Conservation (phyloP, 2,797 vertebrate genomes). For the Odontamblyopus rebecca region DNA sequence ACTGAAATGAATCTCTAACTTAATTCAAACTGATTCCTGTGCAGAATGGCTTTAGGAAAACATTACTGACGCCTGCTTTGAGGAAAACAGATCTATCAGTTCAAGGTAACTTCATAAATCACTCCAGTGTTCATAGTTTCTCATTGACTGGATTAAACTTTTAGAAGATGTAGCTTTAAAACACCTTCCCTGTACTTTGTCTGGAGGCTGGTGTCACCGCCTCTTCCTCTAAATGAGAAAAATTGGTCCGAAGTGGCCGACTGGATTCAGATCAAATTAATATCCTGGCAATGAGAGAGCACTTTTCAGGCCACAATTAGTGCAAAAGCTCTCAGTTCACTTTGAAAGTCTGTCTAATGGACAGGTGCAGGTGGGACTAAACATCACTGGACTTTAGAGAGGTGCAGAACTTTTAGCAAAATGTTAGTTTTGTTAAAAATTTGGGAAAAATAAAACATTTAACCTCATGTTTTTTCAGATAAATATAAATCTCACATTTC, state of each 20-base stretch:
- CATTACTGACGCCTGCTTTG: not conserved
- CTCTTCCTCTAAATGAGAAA: conserved; percentile 1
- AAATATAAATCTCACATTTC: not conserved
- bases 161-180: not conserved
- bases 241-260: conserved; percentile 11
- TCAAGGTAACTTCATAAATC: not conserved
- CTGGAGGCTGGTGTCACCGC: conserved; percentile 1
- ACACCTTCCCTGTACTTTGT: conserved; percentile 1
- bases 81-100: not conserved
- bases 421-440: not conserved
- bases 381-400: not conserved
- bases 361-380: conserved; percentile 3
- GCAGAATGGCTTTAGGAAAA: not conserved
- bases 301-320: conserved; percentile 9
- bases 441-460: not conserved
- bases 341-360: conserved; percentile 8
- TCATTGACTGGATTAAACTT: not conserved
- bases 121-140: not conserved
- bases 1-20: too few relatives aligned
- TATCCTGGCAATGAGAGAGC: conserved; percentile 15
- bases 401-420: not conserved
- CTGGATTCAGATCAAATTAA: conserved; percentile 11
- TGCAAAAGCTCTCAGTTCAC: not conserved
- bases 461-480: not conserved
- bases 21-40: not conserved